These are phyloP conservation scores for Hymenochirus boettgeri DNA, from an alignment of 2,113 vertebrate genomes.

Conservation along the genomic window DNA sequence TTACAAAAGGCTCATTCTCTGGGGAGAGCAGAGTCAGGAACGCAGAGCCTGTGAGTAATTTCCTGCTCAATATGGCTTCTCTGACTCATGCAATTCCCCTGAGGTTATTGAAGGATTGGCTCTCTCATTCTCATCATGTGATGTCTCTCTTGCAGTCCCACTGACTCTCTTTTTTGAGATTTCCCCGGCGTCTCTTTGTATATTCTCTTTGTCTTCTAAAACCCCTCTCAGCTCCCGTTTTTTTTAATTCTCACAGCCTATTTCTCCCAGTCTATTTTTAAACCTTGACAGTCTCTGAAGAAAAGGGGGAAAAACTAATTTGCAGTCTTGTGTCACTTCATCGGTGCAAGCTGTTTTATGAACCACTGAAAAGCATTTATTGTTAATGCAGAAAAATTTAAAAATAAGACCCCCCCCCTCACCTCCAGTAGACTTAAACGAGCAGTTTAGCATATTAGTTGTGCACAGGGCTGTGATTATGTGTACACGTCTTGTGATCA, in stretches of 20 bases:
- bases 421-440: no score
- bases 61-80: slow-evolving; percentile 97
- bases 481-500: no score
- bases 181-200: background rate
- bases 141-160: slow-evolving; percentile 19
- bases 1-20: slow-evolving; percentile 81
- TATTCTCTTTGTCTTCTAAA: slow-evolving; percentile 2
- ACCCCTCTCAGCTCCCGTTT: background rate
- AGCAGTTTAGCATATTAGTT: no score
- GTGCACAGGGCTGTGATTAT: no score
- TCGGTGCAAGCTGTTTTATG: no score
- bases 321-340: background rate
- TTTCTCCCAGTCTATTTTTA: background rate
- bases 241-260: background rate
- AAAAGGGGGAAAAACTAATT: background rate
- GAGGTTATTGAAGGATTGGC: slow-evolving; percentile 69
- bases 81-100: slow-evolving; percentile 85
- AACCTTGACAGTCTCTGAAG: background rate
- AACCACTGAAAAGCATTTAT: no score
- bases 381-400: no score
- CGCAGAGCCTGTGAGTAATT: slow-evolving; percentile 92
- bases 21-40: slow-evolving; percentile 72
- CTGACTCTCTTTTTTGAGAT: slow-evolving; percentile 13
- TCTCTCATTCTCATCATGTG: slow-evolving; percentile 23
- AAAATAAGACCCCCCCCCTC: no score